Base-by-base conservation (phyloP, 2,888 invertebrate genomes). In the Lasioglossum marginatum region DNA sequence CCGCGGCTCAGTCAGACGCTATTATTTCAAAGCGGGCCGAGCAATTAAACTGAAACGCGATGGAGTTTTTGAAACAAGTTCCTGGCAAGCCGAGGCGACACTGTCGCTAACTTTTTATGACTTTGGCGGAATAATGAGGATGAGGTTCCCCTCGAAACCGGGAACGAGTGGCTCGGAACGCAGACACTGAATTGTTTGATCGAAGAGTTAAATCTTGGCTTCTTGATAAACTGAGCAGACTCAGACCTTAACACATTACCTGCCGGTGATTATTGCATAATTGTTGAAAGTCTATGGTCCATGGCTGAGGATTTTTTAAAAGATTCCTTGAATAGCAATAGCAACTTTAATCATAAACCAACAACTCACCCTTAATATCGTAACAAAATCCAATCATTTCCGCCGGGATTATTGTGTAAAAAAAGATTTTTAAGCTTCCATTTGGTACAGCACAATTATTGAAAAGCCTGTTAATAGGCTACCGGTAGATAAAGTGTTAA, bases 11-110 rank as follows among this genome's bases (percentile, higher is more conserved):
- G 57, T 77, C 84, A 48, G 63, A 72, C 60, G 43, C n/a, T 31
- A 57, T 79, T 76, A 72, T 72, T 45, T 45, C 27, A 23, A 57
- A 71, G 52, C n/a, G 71, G 43, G 71, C n/a, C 73, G 70, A 34
- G 48, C 77, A 75, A 78, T 83, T 84, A 84, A 74, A 77, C 37
- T 60, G 84, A 82, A 83, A 82, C 77, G 37, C 60, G 23, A 10
- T 12, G 16, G 37, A 31, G 27, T 40, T 23, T 78, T 66, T 23
- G 40, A 68, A 57, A 40, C 52, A 23, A 8, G 16, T 45, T 23
- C 31, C 34, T 68, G 37, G 37, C 31, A 40, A 60, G 37, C 31
- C 31, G 43, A 23, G 27, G 16, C n/a, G 57, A 76, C 48, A 27
- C 31, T 8, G 68, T 57, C 34, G 19, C 10, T 63, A 19, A 12